These are phyloP conservation scores for Myotis davidii DNA, from an alignment of 2,113 vertebrate species.

Conservation along the genomic window DNA sequence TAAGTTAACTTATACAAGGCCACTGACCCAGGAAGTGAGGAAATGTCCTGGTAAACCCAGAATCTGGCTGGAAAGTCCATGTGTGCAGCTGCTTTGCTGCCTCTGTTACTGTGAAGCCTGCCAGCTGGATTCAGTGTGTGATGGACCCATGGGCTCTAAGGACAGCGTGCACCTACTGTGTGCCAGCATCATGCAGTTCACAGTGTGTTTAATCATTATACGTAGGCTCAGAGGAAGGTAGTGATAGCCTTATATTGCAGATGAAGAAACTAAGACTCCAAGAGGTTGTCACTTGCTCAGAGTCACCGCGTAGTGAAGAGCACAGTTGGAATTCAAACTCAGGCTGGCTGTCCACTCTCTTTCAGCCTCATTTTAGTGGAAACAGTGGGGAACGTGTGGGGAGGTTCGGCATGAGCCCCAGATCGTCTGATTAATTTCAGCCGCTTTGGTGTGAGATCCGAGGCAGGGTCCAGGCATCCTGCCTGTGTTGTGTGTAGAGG, in stretches of 20 bases:
- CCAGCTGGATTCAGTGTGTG: background rate
- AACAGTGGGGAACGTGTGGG: background rate
- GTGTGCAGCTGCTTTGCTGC: background rate
- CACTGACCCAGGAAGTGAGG: constrained; percentile 18
- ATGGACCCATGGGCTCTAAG: background rate
- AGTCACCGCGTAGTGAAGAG: background rate
- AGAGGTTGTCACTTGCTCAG: background rate
- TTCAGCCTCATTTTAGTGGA: background rate
- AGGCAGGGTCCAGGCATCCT: background rate
- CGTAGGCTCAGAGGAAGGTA: background rate
- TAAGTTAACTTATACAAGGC: constrained; percentile 17
- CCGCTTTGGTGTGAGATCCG: background rate
- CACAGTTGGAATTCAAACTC: background rate
- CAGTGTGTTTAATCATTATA: background rate
- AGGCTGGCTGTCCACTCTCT: background rate
- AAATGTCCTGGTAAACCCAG: background rate
- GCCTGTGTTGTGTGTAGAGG: background rate
- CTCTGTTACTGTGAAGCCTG: background rate
- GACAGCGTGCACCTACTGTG: background rate
- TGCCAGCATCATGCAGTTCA: background rate
- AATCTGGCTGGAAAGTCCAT: background rate
- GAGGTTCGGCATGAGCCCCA: background rate
- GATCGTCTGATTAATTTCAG: background rate
- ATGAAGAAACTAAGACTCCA: background rate
- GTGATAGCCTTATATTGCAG: background rate